A percentile compares a stretch with the other conserved stretches of the same genome.
Evolutionary conservation across 2,797 vertebrate genomes (phyloP).

Genomic region (Spheniscus humboldti): DNA sequence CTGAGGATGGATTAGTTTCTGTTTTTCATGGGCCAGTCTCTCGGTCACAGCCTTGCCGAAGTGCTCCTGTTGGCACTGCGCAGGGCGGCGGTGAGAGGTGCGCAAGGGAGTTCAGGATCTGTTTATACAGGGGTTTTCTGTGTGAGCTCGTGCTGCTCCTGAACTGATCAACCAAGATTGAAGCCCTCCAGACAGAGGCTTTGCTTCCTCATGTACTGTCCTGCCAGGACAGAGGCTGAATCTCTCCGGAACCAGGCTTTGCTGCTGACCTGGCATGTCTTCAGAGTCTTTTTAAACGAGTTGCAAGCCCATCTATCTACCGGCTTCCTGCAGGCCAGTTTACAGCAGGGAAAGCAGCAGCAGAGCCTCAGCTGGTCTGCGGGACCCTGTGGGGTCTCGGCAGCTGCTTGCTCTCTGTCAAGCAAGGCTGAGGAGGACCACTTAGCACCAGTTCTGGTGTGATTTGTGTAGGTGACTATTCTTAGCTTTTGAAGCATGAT

Average conservation of each 20-base stretch:
- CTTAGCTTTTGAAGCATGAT: not conserved
- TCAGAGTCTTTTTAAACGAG: not conserved
- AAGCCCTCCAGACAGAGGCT: not conserved
- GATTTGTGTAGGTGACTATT: not conserved
- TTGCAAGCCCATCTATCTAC: not conserved
- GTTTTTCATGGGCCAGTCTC: not conserved
- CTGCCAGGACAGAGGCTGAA: not conserved
- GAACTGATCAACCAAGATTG: not conserved
- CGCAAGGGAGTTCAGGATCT: not conserved
- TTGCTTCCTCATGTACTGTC: not conserved
- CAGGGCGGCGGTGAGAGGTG: rapidly evolving
- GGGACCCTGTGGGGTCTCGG: not conserved
- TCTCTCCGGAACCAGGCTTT: not conserved
- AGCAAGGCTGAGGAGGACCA: not conserved
- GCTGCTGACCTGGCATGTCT: not conserved
- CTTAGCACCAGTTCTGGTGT: not conserved
- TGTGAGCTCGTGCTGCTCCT: not conserved
- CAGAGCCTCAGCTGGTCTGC: not conserved
- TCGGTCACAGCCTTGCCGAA: not conserved
- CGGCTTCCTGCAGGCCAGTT: not conserved
- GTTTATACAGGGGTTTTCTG: not conserved
- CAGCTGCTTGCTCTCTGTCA: not conserved
- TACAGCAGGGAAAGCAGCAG: not conserved
- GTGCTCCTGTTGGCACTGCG: rapidly evolving
- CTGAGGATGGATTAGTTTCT: not conserved